A percentile compares a stretch with the other conserved stretches of the same genome.
These are phyloP conservation scores for Luperina testacea DNA, from an alignment of 2,888 invertebrate species.

Conservation along the genomic window DNA sequence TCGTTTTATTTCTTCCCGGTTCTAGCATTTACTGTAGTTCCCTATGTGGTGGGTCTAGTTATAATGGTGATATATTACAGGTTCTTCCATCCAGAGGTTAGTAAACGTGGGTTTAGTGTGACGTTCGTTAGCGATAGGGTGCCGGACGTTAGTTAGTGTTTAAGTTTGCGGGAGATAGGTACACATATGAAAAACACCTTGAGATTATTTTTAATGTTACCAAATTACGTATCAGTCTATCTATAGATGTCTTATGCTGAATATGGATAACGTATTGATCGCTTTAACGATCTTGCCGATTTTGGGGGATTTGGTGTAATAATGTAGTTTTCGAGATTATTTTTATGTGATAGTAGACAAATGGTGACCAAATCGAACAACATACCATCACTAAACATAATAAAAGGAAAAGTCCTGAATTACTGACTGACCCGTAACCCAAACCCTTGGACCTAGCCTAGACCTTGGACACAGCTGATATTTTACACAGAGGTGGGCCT, in stretches of 20 bases:
- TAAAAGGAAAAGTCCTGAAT: too few species aligned
- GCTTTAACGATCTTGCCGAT: neutral
- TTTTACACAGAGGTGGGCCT: too few species aligned
- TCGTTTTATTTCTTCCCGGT: slow-evolving; percentile 91
- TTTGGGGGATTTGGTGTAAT: neutral
- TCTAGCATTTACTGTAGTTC: slow-evolving; percentile 90
- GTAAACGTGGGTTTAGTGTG: slow-evolving; percentile 72
- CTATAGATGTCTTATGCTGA: neutral
- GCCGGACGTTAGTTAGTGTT: slow-evolving; percentile 66
- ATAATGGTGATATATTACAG: slow-evolving; percentile 94
- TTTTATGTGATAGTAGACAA: neutral
- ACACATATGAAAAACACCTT: neutral
- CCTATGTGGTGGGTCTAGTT: slow-evolving; percentile 92
- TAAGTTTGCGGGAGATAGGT: neutral
- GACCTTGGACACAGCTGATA: too few species aligned
- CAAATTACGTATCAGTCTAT: slow-evolving; percentile 3
- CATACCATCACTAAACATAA: too few species aligned
- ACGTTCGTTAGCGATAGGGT: slow-evolving; percentile 71
- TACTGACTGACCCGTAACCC: too few species aligned
- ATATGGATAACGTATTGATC: neutral
- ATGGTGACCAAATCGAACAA: neutral
- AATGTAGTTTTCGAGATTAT: neutral
- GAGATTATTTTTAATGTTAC: slow-evolving; percentile 5
- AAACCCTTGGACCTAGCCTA: too few species aligned
- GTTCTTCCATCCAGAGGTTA: slow-evolving; percentile 92